Evolutionary conservation across 2,797 vertebrate genomes (phyloP), one percentile per base, ranked within the genome.

Genomic region (Anomalospiza imberbis): DNA sequence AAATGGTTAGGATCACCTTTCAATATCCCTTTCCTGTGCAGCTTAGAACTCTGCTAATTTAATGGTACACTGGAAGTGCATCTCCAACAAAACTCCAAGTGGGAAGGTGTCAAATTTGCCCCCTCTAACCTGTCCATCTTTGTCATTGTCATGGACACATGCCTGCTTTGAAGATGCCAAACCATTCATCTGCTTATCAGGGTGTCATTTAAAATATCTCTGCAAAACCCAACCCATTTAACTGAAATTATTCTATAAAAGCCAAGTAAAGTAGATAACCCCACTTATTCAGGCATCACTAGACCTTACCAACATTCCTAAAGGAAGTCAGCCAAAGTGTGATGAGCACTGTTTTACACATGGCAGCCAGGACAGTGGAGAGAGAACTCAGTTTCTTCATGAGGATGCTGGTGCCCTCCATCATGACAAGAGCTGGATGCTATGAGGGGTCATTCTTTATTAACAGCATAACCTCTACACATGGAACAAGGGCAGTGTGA

Each of bases 1-100:
- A 88, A 90, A 81, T 20, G n/a, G 54, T 75, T n/a, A 21, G 8
- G 55, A 60, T 74, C 76, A 74, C 73, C 42, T 88, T 88, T 84
- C 61, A 75, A 70, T 75, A 72, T 16, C 55, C 28, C 6, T 31
- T 40, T 77, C 57, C 61, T 40, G 18, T 20, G 50, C 68, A 85
- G 62, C 29, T 85, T 28, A 84, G 51, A 70, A 13, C 9, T 45
- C 36, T 81, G 20, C 38, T 57, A 10, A 40, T 54, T 91, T 84
- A 72, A 58, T 42, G 24, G 32, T 70, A 91, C 16, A 17, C 15
- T 36, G 55, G 14, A 84, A 62, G 51, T 21, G 34, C 54, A 32
- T 10, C 8, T 48, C 16, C 75, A 62, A 57, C n/a, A 63, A 58
- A 68, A n/a, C 5, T 60, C 40, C 51, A 45, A 42, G 29, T 5